Percentiles rank a stretch among this genome's conserved stretches.
Conservation (phyloP, 2,888 invertebrate species). For the Andrena fulva region DNA sequence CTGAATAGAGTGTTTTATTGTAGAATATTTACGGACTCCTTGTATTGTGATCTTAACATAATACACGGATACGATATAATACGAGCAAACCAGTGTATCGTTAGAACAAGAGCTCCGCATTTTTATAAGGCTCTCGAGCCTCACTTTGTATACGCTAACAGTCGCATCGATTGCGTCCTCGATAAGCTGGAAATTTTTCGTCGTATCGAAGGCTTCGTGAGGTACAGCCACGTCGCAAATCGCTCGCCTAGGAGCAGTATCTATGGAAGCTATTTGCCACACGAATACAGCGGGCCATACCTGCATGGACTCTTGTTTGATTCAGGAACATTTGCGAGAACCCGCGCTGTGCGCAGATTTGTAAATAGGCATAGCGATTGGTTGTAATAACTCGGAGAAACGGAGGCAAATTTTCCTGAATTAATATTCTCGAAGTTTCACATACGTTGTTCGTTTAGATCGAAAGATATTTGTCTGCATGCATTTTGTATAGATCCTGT, state of each 20-base stretch:
- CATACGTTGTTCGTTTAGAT: constrained; percentile 13
- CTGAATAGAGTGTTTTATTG: constrained; percentile 66
- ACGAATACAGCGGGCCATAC: constrained; percentile 17
- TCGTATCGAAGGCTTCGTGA: constrained; percentile 83
- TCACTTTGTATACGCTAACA: constrained; percentile 86
- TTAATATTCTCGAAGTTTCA: constrained; percentile 8
- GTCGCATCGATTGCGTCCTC: constrained; percentile 85
- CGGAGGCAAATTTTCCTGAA: constrained; percentile 37
- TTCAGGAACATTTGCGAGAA: constrained; percentile 32
- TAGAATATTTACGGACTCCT: constrained; percentile 87
- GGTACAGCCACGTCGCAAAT: constrained; percentile 76
- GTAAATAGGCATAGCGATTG: neutral
- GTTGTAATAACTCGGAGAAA: neutral
- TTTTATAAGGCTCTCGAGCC: constrained; percentile 87
- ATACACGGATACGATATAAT: constrained; percentile 87
- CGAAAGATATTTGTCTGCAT: constrained; percentile 32
- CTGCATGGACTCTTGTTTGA: constrained; percentile 44
- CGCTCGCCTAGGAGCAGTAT: constrained; percentile 49
- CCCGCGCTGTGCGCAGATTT: no score
- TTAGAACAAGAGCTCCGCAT: constrained; percentile 87
- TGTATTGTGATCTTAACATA: constrained; percentile 88
- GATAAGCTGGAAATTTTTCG: constrained; percentile 86
- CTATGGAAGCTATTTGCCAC: constrained; percentile 25
- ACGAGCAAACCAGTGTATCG: constrained; percentile 87
- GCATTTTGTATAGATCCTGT: constrained; percentile 37